Conservation (phyloP, 2,113 vertebrate species). For the Bungarus multicinctus region DNA sequence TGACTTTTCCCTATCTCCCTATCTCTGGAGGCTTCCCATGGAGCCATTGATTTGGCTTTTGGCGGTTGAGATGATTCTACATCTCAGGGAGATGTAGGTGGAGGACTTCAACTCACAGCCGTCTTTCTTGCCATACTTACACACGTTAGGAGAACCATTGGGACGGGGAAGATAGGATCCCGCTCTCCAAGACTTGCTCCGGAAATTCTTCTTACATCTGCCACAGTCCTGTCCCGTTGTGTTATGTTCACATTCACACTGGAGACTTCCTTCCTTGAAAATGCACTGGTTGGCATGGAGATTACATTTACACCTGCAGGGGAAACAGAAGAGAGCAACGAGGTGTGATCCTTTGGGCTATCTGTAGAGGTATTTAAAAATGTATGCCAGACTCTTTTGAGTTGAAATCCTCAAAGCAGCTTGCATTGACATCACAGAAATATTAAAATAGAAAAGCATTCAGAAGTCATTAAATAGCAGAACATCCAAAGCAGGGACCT, state of each 20-base stretch:
- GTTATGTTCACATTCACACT: constrained; percentile 98
- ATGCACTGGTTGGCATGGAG: constrained; percentile 92
- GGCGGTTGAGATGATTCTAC: not conserved
- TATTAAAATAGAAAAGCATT: not conserved
- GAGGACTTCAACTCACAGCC: not conserved
- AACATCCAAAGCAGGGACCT: not conserved
- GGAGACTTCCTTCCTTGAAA: constrained; percentile 86
- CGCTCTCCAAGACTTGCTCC: constrained; percentile 90
- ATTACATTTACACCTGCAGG: constrained; percentile 94
- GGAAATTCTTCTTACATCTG: constrained; percentile 93
- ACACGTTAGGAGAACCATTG: constrained; percentile 90
- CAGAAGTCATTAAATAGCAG: not conserved
- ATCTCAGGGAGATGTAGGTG: not conserved
- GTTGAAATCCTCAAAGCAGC: not conserved
- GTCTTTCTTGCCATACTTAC: constrained; percentile 70
- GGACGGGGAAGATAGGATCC: constrained; percentile 94
- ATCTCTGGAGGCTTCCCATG: not conserved
- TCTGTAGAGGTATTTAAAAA: not conserved
- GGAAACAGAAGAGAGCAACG: not conserved
- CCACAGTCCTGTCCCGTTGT: constrained; percentile 96
- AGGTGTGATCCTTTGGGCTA: not conserved
- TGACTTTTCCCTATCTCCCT: not conserved
- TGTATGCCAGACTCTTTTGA: not conserved
- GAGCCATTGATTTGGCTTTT: not conserved
- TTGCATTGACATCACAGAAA: not conserved